Conservation (phyloP, 2,888 invertebrate genomes). For the Scaptomyza tumidula region DNA sequence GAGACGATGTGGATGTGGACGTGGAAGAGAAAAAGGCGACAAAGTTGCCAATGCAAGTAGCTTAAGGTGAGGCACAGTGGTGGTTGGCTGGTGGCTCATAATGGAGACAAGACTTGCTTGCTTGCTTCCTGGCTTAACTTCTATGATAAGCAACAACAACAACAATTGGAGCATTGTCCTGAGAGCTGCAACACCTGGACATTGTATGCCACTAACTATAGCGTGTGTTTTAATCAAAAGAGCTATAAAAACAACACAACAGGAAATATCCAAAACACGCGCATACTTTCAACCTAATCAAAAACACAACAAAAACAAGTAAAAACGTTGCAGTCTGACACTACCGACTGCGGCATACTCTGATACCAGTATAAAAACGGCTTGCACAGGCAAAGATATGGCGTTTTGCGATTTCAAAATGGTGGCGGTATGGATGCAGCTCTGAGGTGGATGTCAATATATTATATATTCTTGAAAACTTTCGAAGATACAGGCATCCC, state of each 20-base stretch:
- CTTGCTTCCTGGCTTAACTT: constrained; percentile 32
- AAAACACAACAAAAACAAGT: neutral
- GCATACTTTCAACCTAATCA: neutral
- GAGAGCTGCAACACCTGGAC: constrained; percentile 36
- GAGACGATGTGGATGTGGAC: constrained; percentile 19
- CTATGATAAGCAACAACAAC: constrained; percentile 32
- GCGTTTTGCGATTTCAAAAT: too few species aligned
- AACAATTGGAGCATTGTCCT: constrained; percentile 22
- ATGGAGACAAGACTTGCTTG: neutral
- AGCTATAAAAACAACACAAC: neutral
- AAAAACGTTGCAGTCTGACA: too few species aligned
- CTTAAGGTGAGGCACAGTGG: neutral
- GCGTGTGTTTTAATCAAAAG: neutral
- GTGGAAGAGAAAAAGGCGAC: constrained; percentile 11
- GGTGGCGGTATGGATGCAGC: too few species aligned
- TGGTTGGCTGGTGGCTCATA: neutral
- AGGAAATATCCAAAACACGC: neutral
- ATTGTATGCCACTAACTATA: neutral
- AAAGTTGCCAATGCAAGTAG: constrained; percentile 36
- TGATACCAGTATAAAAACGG: too few species aligned
- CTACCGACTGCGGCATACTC: too few species aligned
- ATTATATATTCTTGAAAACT: too few species aligned
- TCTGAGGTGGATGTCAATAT: too few species aligned
- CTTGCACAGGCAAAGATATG: too few species aligned
- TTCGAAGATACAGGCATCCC: too few species aligned